Conservation (phyloP, 2,888 invertebrate species). For the Cheilosia grossa region DNA sequence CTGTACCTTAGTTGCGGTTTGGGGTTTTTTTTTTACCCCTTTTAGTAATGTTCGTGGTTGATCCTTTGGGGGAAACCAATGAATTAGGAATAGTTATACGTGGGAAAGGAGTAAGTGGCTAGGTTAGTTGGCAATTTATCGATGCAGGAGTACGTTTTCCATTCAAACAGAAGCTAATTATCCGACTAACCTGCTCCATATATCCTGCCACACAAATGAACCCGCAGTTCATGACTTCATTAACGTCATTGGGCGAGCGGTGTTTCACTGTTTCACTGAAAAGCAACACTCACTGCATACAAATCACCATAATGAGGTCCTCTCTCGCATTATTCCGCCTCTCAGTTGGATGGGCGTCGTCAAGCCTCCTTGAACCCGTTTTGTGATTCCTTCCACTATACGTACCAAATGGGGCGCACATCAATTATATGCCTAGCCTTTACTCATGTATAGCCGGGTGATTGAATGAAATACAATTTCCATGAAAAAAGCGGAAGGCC, state of each 20-base stretch:
- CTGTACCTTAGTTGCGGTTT: constrained; percentile 56
- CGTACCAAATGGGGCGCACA: neutral
- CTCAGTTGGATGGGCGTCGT: neutral
- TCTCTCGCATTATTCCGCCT: neutral
- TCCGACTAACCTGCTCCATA: neutral
- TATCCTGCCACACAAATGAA: neutral
- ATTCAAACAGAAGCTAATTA: neutral
- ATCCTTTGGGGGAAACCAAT: constrained; percentile 23
- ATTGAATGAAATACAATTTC: neutral
- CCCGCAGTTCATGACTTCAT: constrained; percentile 1
- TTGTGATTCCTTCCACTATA: neutral
- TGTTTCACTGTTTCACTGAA: neutral
- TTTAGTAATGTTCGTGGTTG: constrained; percentile 25
- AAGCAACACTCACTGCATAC: neutral
- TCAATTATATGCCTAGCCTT: neutral
- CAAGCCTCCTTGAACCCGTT: neutral
- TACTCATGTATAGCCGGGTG: neutral
- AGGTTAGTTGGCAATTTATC: constrained; percentile 19
- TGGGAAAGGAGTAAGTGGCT: constrained; percentile 5
- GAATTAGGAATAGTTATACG: constrained; percentile 25
- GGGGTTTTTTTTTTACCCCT: constrained; percentile 32
- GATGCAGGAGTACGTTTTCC: no score
- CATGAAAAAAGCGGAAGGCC: neutral
- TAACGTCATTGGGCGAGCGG: neutral
- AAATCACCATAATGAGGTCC: neutral